Evolutionary conservation across 2,888 invertebrate species (phyloP), one percentile per base, ranked within the genome.

Genomic region (Agriopis aurantiaria): DNA sequence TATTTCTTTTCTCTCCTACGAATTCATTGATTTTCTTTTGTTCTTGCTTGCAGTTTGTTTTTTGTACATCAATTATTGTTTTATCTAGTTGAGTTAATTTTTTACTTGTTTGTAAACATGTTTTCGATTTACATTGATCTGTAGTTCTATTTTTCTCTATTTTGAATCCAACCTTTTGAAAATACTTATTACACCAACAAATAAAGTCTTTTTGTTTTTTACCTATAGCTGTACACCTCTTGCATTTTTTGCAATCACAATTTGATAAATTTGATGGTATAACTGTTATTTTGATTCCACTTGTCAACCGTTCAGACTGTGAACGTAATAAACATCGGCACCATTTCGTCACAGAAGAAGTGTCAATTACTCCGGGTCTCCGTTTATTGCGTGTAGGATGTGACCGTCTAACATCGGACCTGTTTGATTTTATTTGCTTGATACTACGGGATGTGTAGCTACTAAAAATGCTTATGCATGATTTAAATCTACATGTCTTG

Each of bases 171-270:
- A 45, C 23, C 8, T 58, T 58, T 12, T 58, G 11, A 46, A 58
- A 46, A 23, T 58, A 46, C 6, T 58, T 46, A 46, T n/a, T 45
- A 58, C 45, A 57, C 45, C 45, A 12, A 45, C 56, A 57, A 57
- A 57, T 43, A 43, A 57, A 43, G 14, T 57, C 8, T 11, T 57
- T 14, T 17, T 56, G 40, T 45, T 51, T 61, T 57, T 45, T 58
- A 8, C 5, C 46, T 7, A 45, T 53, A 9, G 40, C 23, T 51
- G 58, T 55, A 46, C 57, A 61, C 23, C 52, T 69, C 43, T 72
- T 73, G 45, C 58, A 70, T 33, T 64, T 43, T 57, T 58, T 69
- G 23, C 69, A 72, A 53, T 51, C 49, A 67, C 66, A 68, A 33
- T 61, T 23, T 59, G 68, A 45, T 43, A 62, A 53, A 33, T 62